Evolutionary conservation across 2,888 invertebrate genomes (phyloP), one percentile per base, ranked within the genome.

Genomic region (Watsonalla cultraria): DNA sequence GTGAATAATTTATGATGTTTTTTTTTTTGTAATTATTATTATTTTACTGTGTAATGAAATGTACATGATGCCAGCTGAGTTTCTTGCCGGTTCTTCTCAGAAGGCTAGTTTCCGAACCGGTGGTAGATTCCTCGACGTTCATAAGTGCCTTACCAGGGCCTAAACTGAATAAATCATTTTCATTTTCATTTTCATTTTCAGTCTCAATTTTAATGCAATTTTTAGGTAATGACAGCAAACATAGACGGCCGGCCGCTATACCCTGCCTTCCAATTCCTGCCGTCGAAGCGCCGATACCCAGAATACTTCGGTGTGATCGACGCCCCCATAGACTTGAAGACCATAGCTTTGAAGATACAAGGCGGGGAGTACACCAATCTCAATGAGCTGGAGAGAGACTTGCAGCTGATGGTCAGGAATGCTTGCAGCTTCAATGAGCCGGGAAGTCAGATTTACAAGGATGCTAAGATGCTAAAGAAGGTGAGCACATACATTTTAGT

Each of bases 391-490:
- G 98, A 98, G 80, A 94, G 94, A 59, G 99, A 99, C 90, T 85
- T 99, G 45, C 82, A 95, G 62, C 90, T 96, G 52, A 97, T 99
- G 96, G 96, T 96, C 50, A 95, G 96, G 64, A 99, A 99, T 84
- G 99, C 99, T 0, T 98, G 98, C 78, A 92, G 94, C 14, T 99
- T 98, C 77, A 99, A 99, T 80, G 99, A 99, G 76, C 98, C 99
- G 0, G 98, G 98, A 2, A 98, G 98, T 11, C 95, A 96, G 78
- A 98, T 99, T 67, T 99, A 98, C 78, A 98, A 97, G 84, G 98
- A 98, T 84, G 98, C 99, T 0, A 97, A 97, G 76, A 92, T 94
- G 33, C 85, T 99, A 53, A 96, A 96, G 76, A 97, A 96, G 92
- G 94, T 96, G 61, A 91, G 92, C 37, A 49, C n/a, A 51, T 8